Evolutionary conservation across 2,797 vertebrate genomes (phyloP), one percentile per base, ranked within the genome.

Genomic region (Clarias laeviceps): DNA sequence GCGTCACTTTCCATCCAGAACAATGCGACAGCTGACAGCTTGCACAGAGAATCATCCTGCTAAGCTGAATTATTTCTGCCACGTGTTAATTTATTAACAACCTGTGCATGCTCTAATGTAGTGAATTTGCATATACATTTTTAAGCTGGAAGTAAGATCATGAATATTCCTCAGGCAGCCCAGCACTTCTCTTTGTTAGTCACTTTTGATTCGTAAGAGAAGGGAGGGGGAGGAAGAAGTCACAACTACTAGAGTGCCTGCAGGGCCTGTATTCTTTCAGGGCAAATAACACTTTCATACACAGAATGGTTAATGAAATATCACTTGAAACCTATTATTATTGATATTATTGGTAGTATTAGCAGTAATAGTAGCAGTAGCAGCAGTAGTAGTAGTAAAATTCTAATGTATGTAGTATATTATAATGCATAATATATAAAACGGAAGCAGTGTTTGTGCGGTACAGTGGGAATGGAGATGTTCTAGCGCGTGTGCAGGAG

Each of bases 61-160:
- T 96, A 96, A 97, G 96, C 93, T 94, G 95, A 98, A 98, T 97
- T 96, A 96, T 97, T 98, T 96, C 96, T 97, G 97, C 96, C 96
- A 97, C 91, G 93, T 97, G 96, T 96, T 97, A 97, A 94, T 95
- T 95, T 95, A 94, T 95, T 94, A 96, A 95, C 95, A 96, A 96
- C 96, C 95, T 97, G 92, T 93, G 94, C 94, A 91, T 95, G 95
- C 94, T 94, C 93, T 96, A 96, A 96, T 96, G 94, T 94, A 92
- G 91, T 45, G 90, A 92, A 96, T 96, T 96, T 95, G 95, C 95
- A 96, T 96, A 95, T 94, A 94, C 94, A 95, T 95, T 95, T 96
- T 95, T 96, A 95, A 96, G 94, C 94, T 93, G 94, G 90, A 29
- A 95, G 92, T 91, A 90, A 70, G 87, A 92, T 93, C 91, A 92